These are phyloP conservation scores for Phenacoccus solenopsis DNA, from an alignment of 1,140 invertebrate species.

Conservation along the genomic window DNA sequence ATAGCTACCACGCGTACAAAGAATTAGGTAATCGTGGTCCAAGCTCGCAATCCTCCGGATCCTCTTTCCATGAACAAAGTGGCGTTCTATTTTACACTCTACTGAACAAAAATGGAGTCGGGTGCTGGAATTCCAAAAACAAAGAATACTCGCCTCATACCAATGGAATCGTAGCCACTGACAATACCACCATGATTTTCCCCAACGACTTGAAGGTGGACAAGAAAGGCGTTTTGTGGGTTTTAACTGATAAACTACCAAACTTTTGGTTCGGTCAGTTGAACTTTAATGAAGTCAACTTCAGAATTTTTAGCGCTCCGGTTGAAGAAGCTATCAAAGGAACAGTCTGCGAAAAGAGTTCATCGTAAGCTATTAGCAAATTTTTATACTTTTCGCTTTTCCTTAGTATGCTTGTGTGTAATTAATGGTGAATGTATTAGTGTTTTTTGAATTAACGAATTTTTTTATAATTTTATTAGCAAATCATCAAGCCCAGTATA, in stretches of 20 bases:
- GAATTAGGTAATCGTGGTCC: conserved; percentile 50
- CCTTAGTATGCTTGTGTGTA: too few relatives aligned
- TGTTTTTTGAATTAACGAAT: too few relatives aligned
- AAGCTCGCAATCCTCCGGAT: conserved; percentile 57
- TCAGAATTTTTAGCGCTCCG: conserved; percentile 55
- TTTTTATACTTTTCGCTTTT: too few relatives aligned
- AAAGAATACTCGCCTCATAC: conserved; percentile 30
- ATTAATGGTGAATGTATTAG: too few relatives aligned
- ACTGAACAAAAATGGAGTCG: conserved; percentile 58
- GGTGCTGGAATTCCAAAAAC: conserved; percentile 53
- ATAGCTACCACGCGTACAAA: conserved; percentile 51
- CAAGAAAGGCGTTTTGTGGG: conserved; percentile 45
- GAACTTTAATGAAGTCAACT: conserved; percentile 63
- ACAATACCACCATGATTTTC: conserved; percentile 60
- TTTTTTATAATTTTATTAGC: too few relatives aligned
- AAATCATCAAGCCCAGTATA: too few relatives aligned
- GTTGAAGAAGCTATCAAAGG: conserved; percentile 47
- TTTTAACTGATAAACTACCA: conserved; percentile 67
- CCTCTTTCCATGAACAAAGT: conserved; percentile 53
- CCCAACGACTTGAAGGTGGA: conserved; percentile 65
- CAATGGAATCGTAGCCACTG: conserved; percentile 51
- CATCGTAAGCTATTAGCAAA: neutral
- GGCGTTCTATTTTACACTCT: conserved; percentile 62
- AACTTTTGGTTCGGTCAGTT: conserved; percentile 54
- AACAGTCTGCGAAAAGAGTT: conserved; percentile 49